These are phyloP conservation scores for Diglossa brunneiventris DNA, from an alignment of 2,113 vertebrate genomes.

Conservation along the genomic window DNA sequence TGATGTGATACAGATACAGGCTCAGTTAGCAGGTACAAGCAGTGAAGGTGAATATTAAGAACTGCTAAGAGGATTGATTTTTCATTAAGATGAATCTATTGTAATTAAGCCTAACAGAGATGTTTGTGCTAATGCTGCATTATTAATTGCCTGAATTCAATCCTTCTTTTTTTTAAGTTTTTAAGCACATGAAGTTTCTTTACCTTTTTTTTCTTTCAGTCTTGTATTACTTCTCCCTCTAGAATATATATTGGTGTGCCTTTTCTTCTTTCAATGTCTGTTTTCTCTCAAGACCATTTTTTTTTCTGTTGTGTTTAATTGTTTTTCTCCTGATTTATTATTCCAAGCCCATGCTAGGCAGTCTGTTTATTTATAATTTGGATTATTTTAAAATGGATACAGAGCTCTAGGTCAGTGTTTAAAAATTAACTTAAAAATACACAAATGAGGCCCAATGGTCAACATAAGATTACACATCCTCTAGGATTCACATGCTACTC, in stretches of 20 bases:
- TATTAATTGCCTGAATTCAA: conserved; percentile 19
- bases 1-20: background rate
- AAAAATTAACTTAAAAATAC: conserved; percentile 71
- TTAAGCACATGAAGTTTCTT: background rate
- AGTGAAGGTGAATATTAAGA: background rate
- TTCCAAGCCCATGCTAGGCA: conserved; percentile 57
- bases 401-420: conserved; percentile 59
- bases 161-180: background rate
- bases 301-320: conserved; percentile 66
- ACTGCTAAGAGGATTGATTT: conserved; percentile 10
- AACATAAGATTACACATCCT: conserved; percentile 54
- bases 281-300: conserved; percentile 59
- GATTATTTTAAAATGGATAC: conserved; percentile 62
- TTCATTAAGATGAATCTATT: conserved; percentile 29
- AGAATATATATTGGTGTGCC: background rate
- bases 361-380: conserved; percentile 68
- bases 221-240: conserved; percentile 6
- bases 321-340: conserved; percentile 67
- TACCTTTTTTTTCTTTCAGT: background rate
- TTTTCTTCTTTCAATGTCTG: conserved; percentile 45
- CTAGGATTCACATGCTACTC: conserved; percentile 10
- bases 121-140: background rate
- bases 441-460: conserved; percentile 58
- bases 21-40: background rate
- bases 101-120: conserved; percentile 38